These are phyloP conservation scores for Drosophila malerkotliana DNA, from an alignment of 1,140 invertebrate genomes.

Conservation along the genomic window DNA sequence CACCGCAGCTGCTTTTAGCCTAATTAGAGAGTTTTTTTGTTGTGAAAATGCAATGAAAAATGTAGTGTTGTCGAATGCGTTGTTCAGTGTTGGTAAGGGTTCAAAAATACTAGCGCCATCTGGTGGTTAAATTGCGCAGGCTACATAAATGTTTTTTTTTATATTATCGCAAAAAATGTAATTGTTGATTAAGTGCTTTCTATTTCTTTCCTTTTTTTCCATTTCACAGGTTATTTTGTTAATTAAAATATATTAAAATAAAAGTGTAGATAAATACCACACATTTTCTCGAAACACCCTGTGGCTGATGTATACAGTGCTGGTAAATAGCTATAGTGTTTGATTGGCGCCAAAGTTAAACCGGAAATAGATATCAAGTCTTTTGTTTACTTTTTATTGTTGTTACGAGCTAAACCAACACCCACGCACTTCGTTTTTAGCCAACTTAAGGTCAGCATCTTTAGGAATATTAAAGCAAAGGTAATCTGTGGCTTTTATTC, in stretches of 20 bases:
- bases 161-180: no score
- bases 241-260: no score
- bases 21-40: constrained; percentile 1
- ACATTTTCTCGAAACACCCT: not conserved
- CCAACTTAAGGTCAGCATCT: constrained; percentile 24
- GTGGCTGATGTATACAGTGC: not conserved
- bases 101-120: not conserved
- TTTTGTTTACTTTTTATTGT: constrained; percentile 19
- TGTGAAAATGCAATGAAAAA: constrained; percentile 1
- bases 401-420: not conserved
- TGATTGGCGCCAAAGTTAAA: constrained; percentile 6
- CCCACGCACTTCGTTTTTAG: constrained; percentile 17
- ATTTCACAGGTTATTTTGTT: no score
- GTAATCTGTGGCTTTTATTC: constrained; percentile 21
- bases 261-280: not conserved
- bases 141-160: no score
- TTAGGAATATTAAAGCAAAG: not conserved
- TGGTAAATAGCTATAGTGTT: not conserved
- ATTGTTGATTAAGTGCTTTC: not conserved
- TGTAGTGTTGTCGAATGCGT: not conserved
- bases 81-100: not conserved
- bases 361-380: not conserved
- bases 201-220: not conserved
- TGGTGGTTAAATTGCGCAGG: no score
- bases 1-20: not conserved